A percentile compares a stretch with the other conserved stretches of the same genome.
Evolutionary conservation across 1,140 invertebrate species (phyloP).

Genomic region (Trachelipus rathkii): DNA sequence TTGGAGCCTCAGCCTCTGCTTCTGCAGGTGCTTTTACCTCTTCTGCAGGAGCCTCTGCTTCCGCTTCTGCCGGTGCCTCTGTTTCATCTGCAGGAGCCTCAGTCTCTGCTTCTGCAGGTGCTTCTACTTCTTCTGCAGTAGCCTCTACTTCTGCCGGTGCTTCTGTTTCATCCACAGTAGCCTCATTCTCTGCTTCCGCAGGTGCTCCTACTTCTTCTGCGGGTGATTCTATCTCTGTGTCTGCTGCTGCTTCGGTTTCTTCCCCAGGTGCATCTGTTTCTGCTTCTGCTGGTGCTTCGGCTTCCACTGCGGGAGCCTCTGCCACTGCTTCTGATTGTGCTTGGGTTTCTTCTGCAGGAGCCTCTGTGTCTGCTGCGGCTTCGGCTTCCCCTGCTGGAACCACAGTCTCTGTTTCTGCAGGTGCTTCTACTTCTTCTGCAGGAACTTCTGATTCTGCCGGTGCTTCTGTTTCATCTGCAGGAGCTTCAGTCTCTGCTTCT

Average conservation of each 20-base stretch:
- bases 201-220: no score
- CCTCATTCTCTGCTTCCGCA: background rate
- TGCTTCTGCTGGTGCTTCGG: background rate
- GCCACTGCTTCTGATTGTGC: background rate
- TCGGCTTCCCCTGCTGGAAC: background rate
- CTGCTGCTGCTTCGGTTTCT: background rate
- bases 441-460: background rate
- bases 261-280: background rate
- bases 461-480: background rate
- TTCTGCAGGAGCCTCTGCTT: no score
- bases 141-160: background rate
- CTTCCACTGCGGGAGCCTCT: background rate
- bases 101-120: no score
- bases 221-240: background rate
- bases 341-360: background rate
- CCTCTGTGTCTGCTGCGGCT: background rate
- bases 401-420: background rate
- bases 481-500: background rate
- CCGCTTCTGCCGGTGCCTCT: no score
- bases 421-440: background rate
- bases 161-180: background rate
- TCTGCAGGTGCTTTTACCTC: background rate
- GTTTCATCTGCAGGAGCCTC: no score
- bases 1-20: background rate
- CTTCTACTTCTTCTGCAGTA: background rate